These are phyloP conservation scores for Agriopis leucophaearia DNA, from an alignment of 2,888 invertebrate genomes.

Conservation along the genomic window DNA sequence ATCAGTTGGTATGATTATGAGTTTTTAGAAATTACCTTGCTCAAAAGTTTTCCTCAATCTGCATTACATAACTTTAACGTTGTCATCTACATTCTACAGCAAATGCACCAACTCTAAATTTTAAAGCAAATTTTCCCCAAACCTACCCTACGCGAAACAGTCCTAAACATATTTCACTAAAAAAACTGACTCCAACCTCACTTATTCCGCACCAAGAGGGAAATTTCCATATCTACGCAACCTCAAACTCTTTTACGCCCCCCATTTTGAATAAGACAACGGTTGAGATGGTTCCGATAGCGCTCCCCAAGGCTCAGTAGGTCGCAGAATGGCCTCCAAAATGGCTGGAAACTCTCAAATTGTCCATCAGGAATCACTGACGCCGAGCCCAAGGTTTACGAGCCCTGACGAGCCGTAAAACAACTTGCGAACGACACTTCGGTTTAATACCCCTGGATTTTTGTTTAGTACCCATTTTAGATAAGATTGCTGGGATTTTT, in stretches of 20 bases:
- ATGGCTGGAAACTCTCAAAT: slow-evolving; percentile 75
- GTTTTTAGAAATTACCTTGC: not conserved
- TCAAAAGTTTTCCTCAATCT: slow-evolving; percentile 8
- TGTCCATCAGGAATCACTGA: slow-evolving; percentile 84
- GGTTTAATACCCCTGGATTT: slow-evolving; percentile 75
- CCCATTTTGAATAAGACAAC: slow-evolving; percentile 38
- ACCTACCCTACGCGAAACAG: not conserved
- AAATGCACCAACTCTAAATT: slow-evolving; percentile 8
- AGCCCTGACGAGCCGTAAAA: slow-evolving; percentile 74
- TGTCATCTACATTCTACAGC: not conserved
- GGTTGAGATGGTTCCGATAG: slow-evolving; percentile 47
- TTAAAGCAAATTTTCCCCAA: slow-evolving; percentile 15
- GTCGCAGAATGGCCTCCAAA: slow-evolving; percentile 48
- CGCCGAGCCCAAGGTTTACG: slow-evolving; percentile 73
- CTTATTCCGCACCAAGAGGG: slow-evolving; percentile 33
- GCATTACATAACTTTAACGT: not conserved
- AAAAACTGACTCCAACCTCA: slow-evolving; percentile 24
- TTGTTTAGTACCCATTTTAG: slow-evolving; percentile 60
- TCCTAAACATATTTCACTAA: slow-evolving; percentile 29
- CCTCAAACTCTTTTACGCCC: slow-evolving; percentile 40
- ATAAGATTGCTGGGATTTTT: slow-evolving; percentile 36
- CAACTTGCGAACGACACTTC: slow-evolving; percentile 78
- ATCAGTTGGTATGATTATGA: not conserved
- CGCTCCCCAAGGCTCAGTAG: slow-evolving; percentile 47
- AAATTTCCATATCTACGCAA: slow-evolving; percentile 39